Percentiles rank a stretch among this genome's conserved stretches.
These are phyloP conservation scores for Leptobrachium leishanense DNA, from an alignment of 2,113 vertebrate genomes.

Conservation along the genomic window DNA sequence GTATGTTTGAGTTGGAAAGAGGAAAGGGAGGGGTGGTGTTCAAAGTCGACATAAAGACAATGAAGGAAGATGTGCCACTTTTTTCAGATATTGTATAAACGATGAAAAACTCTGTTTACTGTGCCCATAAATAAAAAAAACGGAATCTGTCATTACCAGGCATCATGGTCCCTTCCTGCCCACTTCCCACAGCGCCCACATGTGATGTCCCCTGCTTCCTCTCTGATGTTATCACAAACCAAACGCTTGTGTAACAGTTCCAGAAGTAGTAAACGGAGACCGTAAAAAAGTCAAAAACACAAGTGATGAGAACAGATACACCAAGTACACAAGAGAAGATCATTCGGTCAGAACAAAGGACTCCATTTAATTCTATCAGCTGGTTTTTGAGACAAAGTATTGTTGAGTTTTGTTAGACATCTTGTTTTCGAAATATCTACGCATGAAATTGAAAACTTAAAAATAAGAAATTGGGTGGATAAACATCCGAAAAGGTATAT, in stretches of 20 bases:
- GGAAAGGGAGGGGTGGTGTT: slow-evolving; percentile 23
- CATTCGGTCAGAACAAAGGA: too few species aligned
- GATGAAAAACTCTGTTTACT: slow-evolving; percentile 12
- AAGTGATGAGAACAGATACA: background rate
- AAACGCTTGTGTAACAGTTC: slow-evolving; percentile 2
- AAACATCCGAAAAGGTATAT: too few species aligned
- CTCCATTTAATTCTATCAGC: too few species aligned
- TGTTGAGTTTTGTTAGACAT: too few species aligned
- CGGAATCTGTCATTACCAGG: slow-evolving; percentile 17
- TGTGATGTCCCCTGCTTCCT: slow-evolving; percentile 10
- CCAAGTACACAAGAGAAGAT: background rate
- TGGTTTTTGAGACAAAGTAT: too few species aligned
- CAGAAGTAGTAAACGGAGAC: background rate
- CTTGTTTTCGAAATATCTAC: too few species aligned
- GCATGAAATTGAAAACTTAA: too few species aligned
- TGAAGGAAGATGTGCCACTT: background rate
- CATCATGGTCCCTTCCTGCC: slow-evolving; percentile 23
- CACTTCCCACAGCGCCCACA: slow-evolving; percentile 10
- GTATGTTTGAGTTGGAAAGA: background rate
- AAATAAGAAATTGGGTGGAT: too few species aligned
- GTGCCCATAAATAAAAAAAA: slow-evolving; percentile 24
- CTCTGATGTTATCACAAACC: slow-evolving; percentile 8
- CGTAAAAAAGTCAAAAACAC: background rate
- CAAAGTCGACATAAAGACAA: slow-evolving; percentile 9
- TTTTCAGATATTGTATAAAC: background rate